These are phyloP conservation scores for Phenganax subtilis DNA, from an alignment of 92 coral and sea anemone genomes.

Conservation along the genomic window DNA sequence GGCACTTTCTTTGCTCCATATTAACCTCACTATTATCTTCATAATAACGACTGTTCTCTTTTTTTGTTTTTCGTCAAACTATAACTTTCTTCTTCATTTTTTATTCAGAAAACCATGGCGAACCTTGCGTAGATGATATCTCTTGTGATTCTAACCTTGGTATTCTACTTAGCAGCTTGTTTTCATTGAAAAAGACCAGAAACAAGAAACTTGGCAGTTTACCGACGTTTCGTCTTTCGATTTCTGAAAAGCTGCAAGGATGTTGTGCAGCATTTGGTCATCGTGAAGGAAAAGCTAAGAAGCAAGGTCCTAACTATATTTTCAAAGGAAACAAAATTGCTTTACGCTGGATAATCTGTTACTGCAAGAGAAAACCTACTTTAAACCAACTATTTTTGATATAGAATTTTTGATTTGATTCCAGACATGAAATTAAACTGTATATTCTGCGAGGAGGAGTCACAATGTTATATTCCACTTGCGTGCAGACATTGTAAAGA, in stretches of 20 bases:
- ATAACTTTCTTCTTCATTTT: background rate
- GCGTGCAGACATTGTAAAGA: slow-evolving; percentile 41
- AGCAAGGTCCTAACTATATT: background rate
- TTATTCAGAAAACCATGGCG: too few species aligned
- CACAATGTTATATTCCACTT: slow-evolving; percentile 54
- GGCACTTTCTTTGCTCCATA: background rate
- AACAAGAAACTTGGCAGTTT: background rate
- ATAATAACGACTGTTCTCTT: background rate
- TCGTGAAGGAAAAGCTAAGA: background rate
- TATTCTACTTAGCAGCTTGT: background rate
- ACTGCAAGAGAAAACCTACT: background rate
- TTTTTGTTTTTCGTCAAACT: background rate
- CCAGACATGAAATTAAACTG: slow-evolving; percentile 51
- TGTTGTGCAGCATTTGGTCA: slow-evolving; percentile 5
- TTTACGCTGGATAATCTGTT: background rate
- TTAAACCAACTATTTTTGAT: background rate
- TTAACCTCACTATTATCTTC: background rate
- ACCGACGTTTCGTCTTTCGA: background rate
- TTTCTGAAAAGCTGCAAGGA: background rate
- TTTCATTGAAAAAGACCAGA: slow-evolving; percentile 10
- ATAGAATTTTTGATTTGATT: background rate
- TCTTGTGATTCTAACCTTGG: too few species aligned
- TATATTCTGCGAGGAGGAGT: slow-evolving; percentile 48
- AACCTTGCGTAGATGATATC: too few species aligned
- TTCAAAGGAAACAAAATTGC: background rate